phyloP scores from a whole-genome alignment of 1,140 invertebrate genomes.

The Apis cerana region DNA sequence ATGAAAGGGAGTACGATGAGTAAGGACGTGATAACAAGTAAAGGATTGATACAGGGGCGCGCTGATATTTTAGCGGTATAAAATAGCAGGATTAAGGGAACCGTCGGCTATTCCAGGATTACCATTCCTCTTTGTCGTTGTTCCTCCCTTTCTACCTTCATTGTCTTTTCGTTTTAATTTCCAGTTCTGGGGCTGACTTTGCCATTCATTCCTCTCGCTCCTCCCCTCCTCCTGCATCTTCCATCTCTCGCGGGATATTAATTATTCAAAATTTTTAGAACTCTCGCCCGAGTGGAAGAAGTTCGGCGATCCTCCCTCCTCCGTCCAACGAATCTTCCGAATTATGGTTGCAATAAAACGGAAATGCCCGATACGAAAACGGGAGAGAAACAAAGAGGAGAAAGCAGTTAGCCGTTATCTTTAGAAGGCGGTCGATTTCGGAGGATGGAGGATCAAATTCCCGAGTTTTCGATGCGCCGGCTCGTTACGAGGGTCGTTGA shows the following conservation, averaged over 20 bases:
- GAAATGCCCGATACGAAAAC: not conserved
- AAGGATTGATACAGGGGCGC: not conserved
- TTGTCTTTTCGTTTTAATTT: slow-evolving; percentile 8
- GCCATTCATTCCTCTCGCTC: not conserved
- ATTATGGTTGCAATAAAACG: not conserved
- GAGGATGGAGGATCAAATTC: not conserved
- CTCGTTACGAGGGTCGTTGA: slow-evolving; percentile 19
- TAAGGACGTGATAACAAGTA: too few relatives aligned
- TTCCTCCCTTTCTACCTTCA: not conserved
- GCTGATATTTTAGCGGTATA: not conserved
- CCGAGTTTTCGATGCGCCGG: not conserved
- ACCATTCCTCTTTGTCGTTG: not conserved
- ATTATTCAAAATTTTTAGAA: slow-evolving; percentile 15
- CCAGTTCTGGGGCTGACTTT: not conserved
- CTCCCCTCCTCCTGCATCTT: not conserved
- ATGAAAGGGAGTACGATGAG: too few relatives aligned
- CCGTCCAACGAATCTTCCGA: not conserved
- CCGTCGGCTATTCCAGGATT: not conserved
- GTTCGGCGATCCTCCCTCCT: not conserved
- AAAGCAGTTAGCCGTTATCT: not conserved
- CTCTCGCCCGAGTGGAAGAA: not conserved
- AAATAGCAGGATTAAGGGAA: not conserved
- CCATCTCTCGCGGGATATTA: slow-evolving; percentile 17
- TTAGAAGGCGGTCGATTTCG: too few relatives aligned
- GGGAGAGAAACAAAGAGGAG: too few relatives aligned